Evolutionary conservation across 2,113 vertebrate species (phyloP).

Genomic region (Tragelaphus buxtoni): DNA sequence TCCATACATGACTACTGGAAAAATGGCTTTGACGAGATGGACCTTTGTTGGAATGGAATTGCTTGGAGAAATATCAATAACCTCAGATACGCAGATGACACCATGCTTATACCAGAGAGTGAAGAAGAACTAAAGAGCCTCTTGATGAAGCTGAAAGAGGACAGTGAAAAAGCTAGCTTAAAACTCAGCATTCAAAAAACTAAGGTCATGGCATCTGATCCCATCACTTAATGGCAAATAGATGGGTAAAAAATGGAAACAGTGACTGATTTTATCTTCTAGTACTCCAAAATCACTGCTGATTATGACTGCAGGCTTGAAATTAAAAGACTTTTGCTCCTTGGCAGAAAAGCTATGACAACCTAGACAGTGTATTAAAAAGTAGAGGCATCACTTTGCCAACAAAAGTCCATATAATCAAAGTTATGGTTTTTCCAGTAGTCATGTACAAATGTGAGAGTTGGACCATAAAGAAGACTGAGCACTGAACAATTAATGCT

Average conservation of each 20-base stretch:
- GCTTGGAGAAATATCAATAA: neutral
- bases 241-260: neutral
- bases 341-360: neutral
- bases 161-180: neutral
- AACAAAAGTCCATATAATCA: neutral
- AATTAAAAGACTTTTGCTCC: neutral
- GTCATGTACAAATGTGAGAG: neutral
- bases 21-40: neutral
- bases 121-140: neutral
- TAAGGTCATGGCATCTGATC: neutral
- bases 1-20: neutral
- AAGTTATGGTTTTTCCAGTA: neutral
- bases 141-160: neutral
- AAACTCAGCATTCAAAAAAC: neutral
- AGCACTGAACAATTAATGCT: neutral
- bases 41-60: neutral
- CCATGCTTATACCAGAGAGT: neutral
- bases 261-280: neutral
- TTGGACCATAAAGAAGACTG: neutral
- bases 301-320: neutral
- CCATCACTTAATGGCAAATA: neutral
- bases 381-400: neutral
- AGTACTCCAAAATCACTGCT: neutral
- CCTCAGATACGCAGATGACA: accelerated
- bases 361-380: neutral